A percentile compares a stretch with the other conserved stretches of the same genome.
phyloP scores from a whole-genome alignment of 2,113 vertebrate species.

The Macroglossus sobrinus region DNA sequence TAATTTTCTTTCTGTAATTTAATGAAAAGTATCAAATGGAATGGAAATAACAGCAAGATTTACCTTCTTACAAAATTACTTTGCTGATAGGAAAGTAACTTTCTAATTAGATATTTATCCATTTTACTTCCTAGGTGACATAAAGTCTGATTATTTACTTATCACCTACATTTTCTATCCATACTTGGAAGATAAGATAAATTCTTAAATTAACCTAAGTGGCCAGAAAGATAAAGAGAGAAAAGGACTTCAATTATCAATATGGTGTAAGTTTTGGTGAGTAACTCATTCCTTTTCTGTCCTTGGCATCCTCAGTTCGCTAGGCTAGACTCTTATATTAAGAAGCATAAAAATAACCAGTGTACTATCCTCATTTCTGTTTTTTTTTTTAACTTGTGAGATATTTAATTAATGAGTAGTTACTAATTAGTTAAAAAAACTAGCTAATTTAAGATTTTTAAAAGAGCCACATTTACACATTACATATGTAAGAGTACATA shows the following conservation, averaged over 20 bases:
- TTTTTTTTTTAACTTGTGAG: conserved; percentile 17
- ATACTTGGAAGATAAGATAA: not conserved
- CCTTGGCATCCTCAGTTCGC: not conserved
- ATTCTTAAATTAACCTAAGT: conserved; percentile 34
- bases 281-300: conserved; percentile 31
- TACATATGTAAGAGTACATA: not conserved
- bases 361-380: not conserved
- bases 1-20: conserved; percentile 17
- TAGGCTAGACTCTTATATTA: not conserved
- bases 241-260: conserved; percentile 30
- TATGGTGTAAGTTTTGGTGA: not conserved
- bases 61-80: not conserved
- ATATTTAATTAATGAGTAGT: not conserved
- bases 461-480: not conserved
- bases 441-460: conserved; percentile 1
- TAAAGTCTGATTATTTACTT: not conserved
- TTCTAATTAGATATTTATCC: not conserved
- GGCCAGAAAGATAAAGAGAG: not conserved
- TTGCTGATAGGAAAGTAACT: not conserved
- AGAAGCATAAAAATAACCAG: not conserved
- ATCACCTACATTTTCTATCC: not conserved
- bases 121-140: conserved; percentile 42
- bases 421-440: not conserved
- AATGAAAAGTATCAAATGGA: conserved; percentile 9
- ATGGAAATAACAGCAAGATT: not conserved